phyloP scores from a whole-genome alignment of 2,888 invertebrate species.

The Nomada lathburiana region DNA sequence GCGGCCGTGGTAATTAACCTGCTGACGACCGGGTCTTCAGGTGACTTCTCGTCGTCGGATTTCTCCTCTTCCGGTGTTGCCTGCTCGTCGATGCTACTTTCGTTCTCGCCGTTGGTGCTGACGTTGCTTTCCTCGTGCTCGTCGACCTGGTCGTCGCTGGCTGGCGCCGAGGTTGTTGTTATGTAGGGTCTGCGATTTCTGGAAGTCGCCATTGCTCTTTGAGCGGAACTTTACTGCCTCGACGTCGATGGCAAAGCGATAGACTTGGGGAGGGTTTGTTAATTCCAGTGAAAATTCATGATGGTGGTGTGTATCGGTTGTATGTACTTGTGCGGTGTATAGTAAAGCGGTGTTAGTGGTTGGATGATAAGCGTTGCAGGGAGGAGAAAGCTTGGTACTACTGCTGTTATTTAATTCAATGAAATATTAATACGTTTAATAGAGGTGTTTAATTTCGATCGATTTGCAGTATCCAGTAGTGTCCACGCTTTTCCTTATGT shows the following conservation, averaged over 20 bases:
- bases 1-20: conserved; percentile 74
- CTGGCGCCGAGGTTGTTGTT: conserved; percentile 80
- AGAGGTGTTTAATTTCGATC: neutral
- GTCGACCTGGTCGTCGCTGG: conserved; percentile 73
- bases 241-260: conserved; percentile 17
- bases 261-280: conserved; percentile 5
- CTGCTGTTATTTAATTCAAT: neutral
- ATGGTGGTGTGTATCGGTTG: neutral
- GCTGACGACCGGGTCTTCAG: conserved; percentile 77
- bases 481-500: conserved; percentile 28
- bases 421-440: neutral
- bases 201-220: conserved; percentile 56
- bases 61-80: conserved; percentile 62
- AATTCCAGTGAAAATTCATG: neutral
- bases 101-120: conserved; percentile 49
- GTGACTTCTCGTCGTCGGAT: conserved; percentile 58
- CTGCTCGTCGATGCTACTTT: conserved; percentile 60
- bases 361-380: conserved; percentile 24
- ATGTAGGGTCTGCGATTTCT: conserved; percentile 82
- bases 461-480: conserved; percentile 1
- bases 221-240: neutral
- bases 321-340: neutral
- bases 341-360: conserved; percentile 22
- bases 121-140: conserved; percentile 64
- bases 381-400: conserved; percentile 35